phyloP scores from a whole-genome alignment of 2,888 invertebrate species.

The Gymnoscelis rufifasciata region DNA sequence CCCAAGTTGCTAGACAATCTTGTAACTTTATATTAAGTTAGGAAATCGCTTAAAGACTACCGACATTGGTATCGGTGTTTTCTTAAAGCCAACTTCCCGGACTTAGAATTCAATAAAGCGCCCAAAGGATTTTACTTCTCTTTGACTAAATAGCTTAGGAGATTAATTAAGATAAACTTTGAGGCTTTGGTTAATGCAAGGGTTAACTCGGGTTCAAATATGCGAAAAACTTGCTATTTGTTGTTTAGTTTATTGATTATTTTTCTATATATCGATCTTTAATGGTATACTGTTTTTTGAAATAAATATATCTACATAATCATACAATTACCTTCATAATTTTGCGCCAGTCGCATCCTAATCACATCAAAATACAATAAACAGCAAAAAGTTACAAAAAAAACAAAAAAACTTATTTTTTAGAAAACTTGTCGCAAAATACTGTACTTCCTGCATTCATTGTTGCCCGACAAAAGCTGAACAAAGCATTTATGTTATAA shows the following conservation, averaged over 20 bases:
- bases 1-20: slow-evolving; percentile 51
- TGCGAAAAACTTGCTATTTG: slow-evolving; percentile 17
- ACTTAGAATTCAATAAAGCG: slow-evolving; percentile 72
- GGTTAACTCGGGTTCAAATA: slow-evolving; percentile 49
- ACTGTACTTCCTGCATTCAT: slow-evolving; percentile 5
- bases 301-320: too few relatives aligned
- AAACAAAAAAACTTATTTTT: too few relatives aligned
- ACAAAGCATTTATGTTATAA: slow-evolving; percentile 23
- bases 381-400: too few relatives aligned
- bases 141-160: slow-evolving; percentile 74
- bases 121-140: slow-evolving; percentile 67
- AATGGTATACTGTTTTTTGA: too few relatives aligned
- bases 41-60: slow-evolving; percentile 62
- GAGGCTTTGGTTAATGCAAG: slow-evolving; percentile 52
- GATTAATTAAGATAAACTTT: slow-evolving; percentile 72
- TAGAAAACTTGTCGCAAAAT: too few relatives aligned
- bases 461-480: slow-evolving; percentile 10
- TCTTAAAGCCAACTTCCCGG: slow-evolving; percentile 67
- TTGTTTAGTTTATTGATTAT: not conserved
- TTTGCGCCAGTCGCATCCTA: too few relatives aligned
- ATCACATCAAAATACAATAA: too few relatives aligned
- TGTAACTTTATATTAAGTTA: slow-evolving; percentile 66
- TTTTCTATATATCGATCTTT: too few relatives aligned
- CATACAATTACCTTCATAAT: too few relatives aligned
- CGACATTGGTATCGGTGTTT: slow-evolving; percentile 67